Conservation (phyloP, 2,113 vertebrate species). For the Strix uralensis region DNA sequence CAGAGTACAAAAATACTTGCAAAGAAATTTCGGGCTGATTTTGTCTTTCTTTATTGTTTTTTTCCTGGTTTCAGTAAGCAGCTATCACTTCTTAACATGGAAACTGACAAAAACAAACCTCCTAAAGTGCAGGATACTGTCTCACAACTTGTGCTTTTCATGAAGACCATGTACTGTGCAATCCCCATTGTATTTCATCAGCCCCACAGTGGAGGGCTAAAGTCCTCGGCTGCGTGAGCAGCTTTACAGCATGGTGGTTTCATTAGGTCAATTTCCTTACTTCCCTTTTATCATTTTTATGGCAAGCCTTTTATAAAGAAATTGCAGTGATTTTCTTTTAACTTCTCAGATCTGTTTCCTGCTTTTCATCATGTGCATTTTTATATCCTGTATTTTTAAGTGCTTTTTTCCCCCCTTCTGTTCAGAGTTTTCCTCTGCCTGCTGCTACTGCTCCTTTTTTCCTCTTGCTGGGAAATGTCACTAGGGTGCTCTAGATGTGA, state of each 20-base stretch:
- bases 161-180: not conserved
- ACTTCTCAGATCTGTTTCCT: not conserved
- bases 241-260: not conserved
- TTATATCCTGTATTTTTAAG: not conserved
- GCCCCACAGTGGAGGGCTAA: not conserved
- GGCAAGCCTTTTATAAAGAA: not conserved
- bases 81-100: not conserved
- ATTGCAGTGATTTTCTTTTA: not conserved
- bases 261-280: not conserved
- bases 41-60: not conserved
- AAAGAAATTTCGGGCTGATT: not conserved
- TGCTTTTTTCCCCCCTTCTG: not conserved
- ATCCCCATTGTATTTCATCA: not conserved
- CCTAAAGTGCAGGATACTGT: not conserved
- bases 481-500: not conserved
- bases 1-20: not conserved
- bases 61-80: not conserved
- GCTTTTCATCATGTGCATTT: not conserved
- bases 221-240: not conserved
- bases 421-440: not conserved
- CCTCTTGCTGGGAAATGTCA: not conserved
- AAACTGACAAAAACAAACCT: not conserved
- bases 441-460: not conserved
- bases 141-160: not conserved
- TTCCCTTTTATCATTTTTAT: not conserved